Evolutionary conservation across 2,888 invertebrate species (phyloP).

Genomic region (Tuberolachnus salignus): DNA sequence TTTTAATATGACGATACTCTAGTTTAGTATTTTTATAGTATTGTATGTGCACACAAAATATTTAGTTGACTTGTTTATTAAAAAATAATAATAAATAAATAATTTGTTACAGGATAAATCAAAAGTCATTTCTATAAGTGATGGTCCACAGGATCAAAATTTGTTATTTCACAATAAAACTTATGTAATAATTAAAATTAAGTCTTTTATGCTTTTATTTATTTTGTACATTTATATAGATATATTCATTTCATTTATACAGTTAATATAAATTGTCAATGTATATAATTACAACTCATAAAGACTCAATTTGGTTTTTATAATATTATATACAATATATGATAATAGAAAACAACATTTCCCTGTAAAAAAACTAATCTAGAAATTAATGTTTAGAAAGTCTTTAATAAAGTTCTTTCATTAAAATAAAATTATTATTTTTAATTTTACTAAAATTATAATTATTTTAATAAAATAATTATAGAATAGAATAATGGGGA

Average conservation of each 20-base stretch:
- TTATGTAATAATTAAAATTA: conserved; percentile 42
- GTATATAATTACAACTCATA: conserved; percentile 50
- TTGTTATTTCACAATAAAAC: conserved; percentile 66
- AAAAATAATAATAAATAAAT: too few relatives aligned
- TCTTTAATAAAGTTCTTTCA: conserved; percentile 43
- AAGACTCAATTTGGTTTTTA: conserved; percentile 36
- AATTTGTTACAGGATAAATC: too few relatives aligned
- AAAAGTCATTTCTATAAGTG: too few relatives aligned
- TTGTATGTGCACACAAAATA: too few relatives aligned
- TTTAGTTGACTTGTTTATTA: too few relatives aligned
- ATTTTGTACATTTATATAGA: conserved; percentile 51
- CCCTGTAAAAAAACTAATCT: conserved; percentile 54
- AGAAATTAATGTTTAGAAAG: conserved; percentile 41
- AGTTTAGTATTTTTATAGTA: too few relatives aligned
- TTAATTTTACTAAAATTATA: conserved; percentile 49
- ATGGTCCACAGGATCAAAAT: too few relatives aligned
- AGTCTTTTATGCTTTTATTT: conserved; percentile 49
- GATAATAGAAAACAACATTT: conserved; percentile 54
- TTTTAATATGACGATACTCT: too few relatives aligned
- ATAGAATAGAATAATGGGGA: conserved; percentile 17
- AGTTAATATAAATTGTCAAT: conserved; percentile 49
- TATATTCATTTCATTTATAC: conserved; percentile 37
- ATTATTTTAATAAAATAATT: conserved; percentile 50
- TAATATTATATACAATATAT: conserved; percentile 41
- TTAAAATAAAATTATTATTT: conserved; percentile 29